These are phyloP conservation scores for Philaethria dido DNA, from an alignment of 2,888 invertebrate species.

Conservation along the genomic window DNA sequence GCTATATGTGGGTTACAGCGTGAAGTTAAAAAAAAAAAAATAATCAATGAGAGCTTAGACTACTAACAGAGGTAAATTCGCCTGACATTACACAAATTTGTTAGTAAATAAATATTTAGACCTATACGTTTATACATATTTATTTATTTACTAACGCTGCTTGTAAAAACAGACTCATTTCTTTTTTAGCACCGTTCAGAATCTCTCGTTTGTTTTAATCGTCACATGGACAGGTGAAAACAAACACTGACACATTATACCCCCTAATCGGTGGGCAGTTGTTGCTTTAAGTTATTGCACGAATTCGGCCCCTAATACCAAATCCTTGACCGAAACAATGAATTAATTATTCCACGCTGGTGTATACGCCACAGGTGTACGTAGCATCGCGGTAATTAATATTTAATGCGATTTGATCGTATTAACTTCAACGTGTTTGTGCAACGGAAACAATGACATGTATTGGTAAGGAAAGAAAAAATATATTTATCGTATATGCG, in stretches of 20 bases:
- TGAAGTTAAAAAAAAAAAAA: too few relatives aligned
- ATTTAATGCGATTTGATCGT: slow-evolving; percentile 24
- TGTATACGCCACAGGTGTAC: slow-evolving; percentile 27
- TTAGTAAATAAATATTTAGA: neutral
- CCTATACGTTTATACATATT: neutral
- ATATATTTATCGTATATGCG: neutral
- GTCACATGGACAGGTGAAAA: slow-evolving; percentile 15
- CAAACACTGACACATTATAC: neutral
- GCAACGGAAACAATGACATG: neutral
- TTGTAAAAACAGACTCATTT: neutral
- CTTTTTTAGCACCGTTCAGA: neutral
- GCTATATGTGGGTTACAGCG: too few relatives aligned
- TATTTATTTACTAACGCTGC: too few relatives aligned
- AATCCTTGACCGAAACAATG: slow-evolving; percentile 14
- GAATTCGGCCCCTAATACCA: slow-evolving; percentile 13
- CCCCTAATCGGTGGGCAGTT: slow-evolving; percentile 5
- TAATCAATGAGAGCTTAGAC: too few relatives aligned
- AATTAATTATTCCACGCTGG: slow-evolving; percentile 15
- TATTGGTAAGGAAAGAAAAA: neutral
- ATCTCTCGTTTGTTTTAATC: neutral
- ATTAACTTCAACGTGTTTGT: slow-evolving; percentile 3
- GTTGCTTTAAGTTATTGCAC: neutral
- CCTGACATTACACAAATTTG: neutral
- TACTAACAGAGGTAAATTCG: neutral
- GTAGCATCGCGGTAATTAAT: slow-evolving; percentile 32